Conservation (phyloP, 2,888 invertebrate genomes). For the Dorcus parallelipipedus region DNA sequence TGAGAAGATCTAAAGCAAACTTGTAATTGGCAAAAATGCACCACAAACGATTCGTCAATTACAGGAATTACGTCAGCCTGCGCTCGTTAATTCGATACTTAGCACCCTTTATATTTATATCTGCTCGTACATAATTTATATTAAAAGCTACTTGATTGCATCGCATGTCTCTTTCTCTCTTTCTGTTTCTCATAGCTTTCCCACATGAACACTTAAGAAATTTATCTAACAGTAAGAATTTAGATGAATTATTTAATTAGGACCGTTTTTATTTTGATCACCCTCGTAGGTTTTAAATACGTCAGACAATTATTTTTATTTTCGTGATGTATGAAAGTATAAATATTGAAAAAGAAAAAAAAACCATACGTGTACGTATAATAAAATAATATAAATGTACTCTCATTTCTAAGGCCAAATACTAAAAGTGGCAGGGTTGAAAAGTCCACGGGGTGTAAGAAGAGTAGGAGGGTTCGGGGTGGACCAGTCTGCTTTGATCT, state of each 20-base stretch:
- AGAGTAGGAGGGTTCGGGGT: constrained; percentile 9
- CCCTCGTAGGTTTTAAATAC: too few relatives aligned
- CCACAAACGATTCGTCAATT: constrained; percentile 41
- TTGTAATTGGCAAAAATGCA: constrained; percentile 40
- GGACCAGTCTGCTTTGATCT: constrained; percentile 47
- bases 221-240: too few relatives aligned
- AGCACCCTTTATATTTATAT: constrained; percentile 39
- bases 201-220: too few relatives aligned
- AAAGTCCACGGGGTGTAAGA: constrained; percentile 13
- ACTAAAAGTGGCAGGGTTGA: constrained; percentile 14
- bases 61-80: constrained; percentile 38
- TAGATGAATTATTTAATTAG: too few relatives aligned
- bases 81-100: constrained; percentile 39
- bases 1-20: constrained; percentile 32
- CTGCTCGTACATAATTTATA: constrained; percentile 41
- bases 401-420: constrained; percentile 9
- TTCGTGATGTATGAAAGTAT: too few relatives aligned
- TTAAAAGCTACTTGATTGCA: constrained; percentile 25
- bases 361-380: not conserved
- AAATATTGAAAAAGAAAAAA: too few relatives aligned
- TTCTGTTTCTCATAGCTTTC: not conserved
- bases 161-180: not conserved
- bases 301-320: too few relatives aligned
- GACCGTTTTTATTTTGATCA: too few relatives aligned
- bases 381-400: constrained; percentile 3